These are phyloP conservation scores for Plebejus melissa DNA, from an alignment of 2,888 invertebrate species.

Conservation along the genomic window DNA sequence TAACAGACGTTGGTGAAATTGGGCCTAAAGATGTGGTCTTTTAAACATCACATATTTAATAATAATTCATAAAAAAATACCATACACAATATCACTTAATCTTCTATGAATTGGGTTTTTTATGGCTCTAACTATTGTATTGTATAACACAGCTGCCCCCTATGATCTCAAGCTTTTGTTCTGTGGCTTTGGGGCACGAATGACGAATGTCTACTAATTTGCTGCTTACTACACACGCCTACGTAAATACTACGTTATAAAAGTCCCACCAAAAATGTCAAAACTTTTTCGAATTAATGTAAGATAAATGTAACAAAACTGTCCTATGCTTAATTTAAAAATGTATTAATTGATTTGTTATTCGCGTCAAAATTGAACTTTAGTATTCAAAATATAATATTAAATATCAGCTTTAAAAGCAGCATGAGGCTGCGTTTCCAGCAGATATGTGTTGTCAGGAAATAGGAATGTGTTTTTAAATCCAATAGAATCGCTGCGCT, in stretches of 20 bases:
- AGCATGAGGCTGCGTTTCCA: too few species aligned
- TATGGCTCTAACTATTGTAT: background rate
- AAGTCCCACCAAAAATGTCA: background rate
- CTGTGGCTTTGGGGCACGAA: conserved; percentile 9
- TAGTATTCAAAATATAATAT: too few species aligned
- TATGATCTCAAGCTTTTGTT: background rate
- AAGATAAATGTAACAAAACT: too few species aligned
- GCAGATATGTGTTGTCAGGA: too few species aligned
- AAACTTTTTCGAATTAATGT: background rate
- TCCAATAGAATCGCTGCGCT: too few species aligned
- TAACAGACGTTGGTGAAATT: too few species aligned
- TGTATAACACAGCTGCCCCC: background rate
- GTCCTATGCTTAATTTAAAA: too few species aligned
- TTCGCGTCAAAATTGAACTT: too few species aligned
- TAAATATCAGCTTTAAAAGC: too few species aligned
- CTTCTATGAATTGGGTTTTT: background rate
- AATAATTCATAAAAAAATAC: background rate
- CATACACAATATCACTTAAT: background rate
- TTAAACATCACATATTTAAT: background rate
- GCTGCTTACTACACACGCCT: background rate
- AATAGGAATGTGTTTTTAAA: too few species aligned
- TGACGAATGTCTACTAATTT: conserved; percentile 11
- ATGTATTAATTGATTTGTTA: too few species aligned
- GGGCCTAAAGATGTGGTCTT: background rate
- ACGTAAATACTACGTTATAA: background rate